phyloP scores from a whole-genome alignment of 2,888 invertebrate species.

The Cataglyphis rosenhaueri region DNA sequence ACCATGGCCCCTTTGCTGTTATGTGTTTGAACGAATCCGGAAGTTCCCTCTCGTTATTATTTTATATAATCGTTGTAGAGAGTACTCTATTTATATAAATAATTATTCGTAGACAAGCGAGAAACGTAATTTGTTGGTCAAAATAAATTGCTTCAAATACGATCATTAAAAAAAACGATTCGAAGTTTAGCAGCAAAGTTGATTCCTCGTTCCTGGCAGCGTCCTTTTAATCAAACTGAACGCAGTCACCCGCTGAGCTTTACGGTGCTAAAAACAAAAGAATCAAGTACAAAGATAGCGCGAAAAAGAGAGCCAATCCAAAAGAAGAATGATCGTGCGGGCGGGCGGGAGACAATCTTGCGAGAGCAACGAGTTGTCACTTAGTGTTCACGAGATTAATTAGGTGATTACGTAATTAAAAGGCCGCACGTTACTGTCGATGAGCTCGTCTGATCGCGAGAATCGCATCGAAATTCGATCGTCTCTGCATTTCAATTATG shows the following conservation, averaged over 20 bases:
- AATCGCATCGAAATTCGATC: neutral
- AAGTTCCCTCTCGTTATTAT: slow-evolving; percentile 22
- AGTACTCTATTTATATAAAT: neutral
- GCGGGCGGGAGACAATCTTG: slow-evolving; percentile 26
- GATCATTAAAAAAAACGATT: neutral
- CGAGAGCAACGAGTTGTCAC: slow-evolving; percentile 56
- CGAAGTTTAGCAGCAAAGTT: neutral
- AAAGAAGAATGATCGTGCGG: slow-evolving; percentile 12
- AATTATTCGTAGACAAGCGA: neutral
- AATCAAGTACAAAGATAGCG: slow-evolving; percentile 50
- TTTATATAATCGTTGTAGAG: slow-evolving; percentile 1
- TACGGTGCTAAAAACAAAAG: slow-evolving; percentile 23
- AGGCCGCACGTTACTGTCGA: slow-evolving; percentile 71
- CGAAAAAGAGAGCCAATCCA: slow-evolving; percentile 19
- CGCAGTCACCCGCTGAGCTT: slow-evolving; percentile 16
- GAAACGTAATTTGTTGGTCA: neutral
- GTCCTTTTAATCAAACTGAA: neutral
- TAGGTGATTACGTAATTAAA: slow-evolving; percentile 77
- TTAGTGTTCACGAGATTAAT: slow-evolving; percentile 76
- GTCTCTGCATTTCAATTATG: neutral
- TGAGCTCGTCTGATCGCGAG: slow-evolving; percentile 43
- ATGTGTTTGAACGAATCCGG: slow-evolving; percentile 13
- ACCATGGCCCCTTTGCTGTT: slow-evolving; percentile 44
- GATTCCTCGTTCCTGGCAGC: neutral
- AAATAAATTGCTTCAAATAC: neutral